These are phyloP conservation scores for Ctenopoma multispine DNA, from an alignment of 2,797 vertebrate species.

Conservation along the genomic window DNA sequence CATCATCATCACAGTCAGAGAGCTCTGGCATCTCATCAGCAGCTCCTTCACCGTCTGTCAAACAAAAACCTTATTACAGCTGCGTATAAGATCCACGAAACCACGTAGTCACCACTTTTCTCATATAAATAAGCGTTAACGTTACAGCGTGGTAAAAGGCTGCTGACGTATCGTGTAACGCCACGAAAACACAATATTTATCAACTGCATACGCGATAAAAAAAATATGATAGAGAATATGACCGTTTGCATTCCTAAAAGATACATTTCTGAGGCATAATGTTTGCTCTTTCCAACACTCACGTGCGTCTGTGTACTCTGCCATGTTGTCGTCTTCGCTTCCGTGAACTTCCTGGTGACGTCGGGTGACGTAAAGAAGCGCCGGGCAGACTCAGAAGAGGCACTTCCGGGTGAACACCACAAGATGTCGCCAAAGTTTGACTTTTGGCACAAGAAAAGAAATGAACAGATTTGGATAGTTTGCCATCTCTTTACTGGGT, in stretches of 20 bases:
- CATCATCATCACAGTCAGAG: slow-evolving; percentile 86
- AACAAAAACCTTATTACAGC: background rate
- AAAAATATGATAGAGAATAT: fast-evolving
- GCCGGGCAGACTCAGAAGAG: fast-evolving
- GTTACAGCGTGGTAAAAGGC: fast-evolving
- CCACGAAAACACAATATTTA: background rate
- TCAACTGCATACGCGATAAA: background rate
- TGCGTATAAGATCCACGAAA: no score
- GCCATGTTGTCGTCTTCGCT: slow-evolving; percentile 77
- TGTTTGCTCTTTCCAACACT: slow-evolving; percentile 53
- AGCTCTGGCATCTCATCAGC: slow-evolving; percentile 79
- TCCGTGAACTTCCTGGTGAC: slow-evolving; percentile 77
- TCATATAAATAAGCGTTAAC: background rate
- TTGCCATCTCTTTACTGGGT: no score
- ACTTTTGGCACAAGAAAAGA: background rate
- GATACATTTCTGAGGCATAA: fast-evolving
- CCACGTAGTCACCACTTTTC: fast-evolving
- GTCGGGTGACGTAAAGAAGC: slow-evolving; percentile 41
- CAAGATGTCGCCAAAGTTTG: slow-evolving; percentile 57
- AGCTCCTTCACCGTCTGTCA: slow-evolving; percentile 31
- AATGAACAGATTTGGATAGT: no score
- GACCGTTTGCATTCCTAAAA: fast-evolving
- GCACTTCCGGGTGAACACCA: slow-evolving; percentile 3
- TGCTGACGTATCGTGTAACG: background rate
- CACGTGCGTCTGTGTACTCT: slow-evolving; percentile 80